Conservation (phyloP, 2,113 vertebrate genomes). For the Embiotoca jacksoni region DNA sequence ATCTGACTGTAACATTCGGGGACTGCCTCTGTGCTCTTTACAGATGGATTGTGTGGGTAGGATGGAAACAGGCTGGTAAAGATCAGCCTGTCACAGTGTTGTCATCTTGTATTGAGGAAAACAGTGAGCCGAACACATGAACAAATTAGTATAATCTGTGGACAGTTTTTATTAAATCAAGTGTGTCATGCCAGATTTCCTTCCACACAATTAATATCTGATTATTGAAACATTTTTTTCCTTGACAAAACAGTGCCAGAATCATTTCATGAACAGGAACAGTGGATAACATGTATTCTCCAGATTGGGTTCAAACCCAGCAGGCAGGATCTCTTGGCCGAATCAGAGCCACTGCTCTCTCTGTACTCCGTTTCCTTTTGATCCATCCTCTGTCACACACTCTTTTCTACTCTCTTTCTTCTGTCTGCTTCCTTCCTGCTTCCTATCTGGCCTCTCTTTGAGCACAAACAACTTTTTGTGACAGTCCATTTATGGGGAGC, state of each 20-base stretch:
- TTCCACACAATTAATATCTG: constrained; percentile 8
- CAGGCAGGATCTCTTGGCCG: constrained; percentile 3
- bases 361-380: constrained; percentile 17
- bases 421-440: constrained; percentile 23
- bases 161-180: constrained; percentile 25
- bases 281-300: background rate
- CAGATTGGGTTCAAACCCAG: constrained; percentile 15
- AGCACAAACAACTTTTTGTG: constrained; percentile 53
- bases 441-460: constrained; percentile 57
- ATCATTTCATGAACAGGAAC: background rate
- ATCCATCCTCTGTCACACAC: constrained; percentile 1
- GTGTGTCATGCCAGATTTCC: background rate
- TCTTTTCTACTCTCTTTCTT: background rate
- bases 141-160: constrained; percentile 35
- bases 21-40: constrained; percentile 59
- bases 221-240: background rate
- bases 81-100: constrained; percentile 71
- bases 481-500: constrained; percentile 42
- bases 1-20: constrained; percentile 69
- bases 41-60: constrained; percentile 62
- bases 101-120: constrained; percentile 37
- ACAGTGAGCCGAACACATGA: constrained; percentile 29
- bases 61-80: constrained; percentile 61
- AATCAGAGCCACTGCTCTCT: constrained; percentile 37
- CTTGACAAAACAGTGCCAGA: background rate